Evolutionary conservation across 2,113 vertebrate genomes (phyloP).

Genomic region (Nesoenas mayeri): DNA sequence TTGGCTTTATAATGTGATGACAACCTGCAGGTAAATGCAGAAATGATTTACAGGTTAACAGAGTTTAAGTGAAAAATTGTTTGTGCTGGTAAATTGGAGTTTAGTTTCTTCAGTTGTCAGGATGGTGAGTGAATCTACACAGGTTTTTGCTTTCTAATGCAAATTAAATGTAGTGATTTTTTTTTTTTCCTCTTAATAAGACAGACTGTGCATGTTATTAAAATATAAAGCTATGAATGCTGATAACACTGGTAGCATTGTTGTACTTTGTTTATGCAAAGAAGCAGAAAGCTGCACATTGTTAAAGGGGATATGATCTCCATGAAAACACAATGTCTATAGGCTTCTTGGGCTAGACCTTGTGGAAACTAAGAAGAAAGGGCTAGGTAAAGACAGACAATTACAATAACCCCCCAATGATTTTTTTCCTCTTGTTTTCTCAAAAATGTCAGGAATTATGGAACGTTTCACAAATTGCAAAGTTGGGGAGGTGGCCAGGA

Average conservation of each 20-base stretch:
- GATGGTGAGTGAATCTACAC: not conserved
- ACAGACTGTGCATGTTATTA: not conserved
- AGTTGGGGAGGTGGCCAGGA: not conserved
- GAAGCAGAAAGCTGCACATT: not conserved
- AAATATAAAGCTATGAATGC: not conserved
- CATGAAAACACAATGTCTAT: not conserved
- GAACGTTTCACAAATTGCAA: not conserved
- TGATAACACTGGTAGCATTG: not conserved
- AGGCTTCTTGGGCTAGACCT: not conserved
- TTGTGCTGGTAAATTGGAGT: not conserved
- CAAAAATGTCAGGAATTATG: not conserved
- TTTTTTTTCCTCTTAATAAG: not conserved
- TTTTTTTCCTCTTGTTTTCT: not conserved
- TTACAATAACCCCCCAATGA: not conserved
- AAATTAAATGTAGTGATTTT: not conserved
- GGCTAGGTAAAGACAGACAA: not conserved
- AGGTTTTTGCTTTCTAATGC: not conserved
- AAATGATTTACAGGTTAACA: not conserved
- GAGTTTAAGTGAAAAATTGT: not conserved
- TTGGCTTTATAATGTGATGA: not conserved
- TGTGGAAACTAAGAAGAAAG: not conserved
- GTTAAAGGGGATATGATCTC: not conserved
- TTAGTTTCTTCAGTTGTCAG: not conserved
- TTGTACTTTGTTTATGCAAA: not conserved
- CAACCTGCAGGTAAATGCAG: not conserved